These are phyloP conservation scores for Eurosta solidaginis DNA, from an alignment of 1,140 invertebrate species.

Conservation along the genomic window DNA sequence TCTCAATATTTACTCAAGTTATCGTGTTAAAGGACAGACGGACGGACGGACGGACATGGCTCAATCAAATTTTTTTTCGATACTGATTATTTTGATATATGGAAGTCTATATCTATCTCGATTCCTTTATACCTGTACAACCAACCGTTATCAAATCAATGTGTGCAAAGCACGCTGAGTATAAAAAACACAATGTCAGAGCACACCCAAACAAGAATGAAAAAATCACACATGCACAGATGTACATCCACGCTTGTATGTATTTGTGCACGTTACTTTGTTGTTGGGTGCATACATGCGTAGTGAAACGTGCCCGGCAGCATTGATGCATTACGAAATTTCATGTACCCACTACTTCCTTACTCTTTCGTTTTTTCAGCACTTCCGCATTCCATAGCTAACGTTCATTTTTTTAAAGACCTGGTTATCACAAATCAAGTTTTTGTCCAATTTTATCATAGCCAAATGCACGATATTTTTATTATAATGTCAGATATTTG, in stretches of 20 bases:
- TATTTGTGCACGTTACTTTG: not conserved
- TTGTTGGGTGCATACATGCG: not conserved
- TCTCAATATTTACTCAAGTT: no score
- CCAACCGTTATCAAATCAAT: no score
- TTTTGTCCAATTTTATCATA: not conserved
- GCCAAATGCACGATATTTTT: not conserved
- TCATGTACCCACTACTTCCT: not conserved
- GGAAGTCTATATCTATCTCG: no score
- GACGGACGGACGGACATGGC: no score
- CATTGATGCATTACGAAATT: not conserved
- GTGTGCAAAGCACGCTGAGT: no score
- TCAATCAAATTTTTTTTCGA: no score
- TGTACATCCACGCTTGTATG: not conserved
- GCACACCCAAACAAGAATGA: not conserved
- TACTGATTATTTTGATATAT: no score
- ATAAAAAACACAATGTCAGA: no score
- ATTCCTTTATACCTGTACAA: no score
- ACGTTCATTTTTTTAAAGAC: not conserved
- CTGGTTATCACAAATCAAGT: no score
- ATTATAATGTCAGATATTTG: slow-evolving; percentile 13
- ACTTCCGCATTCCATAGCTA: not conserved
- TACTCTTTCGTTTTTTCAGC: not conserved
- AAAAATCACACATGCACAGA: not conserved
- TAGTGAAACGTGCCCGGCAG: not conserved
- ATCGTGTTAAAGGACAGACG: no score